Evolutionary conservation across 2,888 invertebrate genomes (phyloP).

Genomic region (Chalcosyrphus nemorum): DNA sequence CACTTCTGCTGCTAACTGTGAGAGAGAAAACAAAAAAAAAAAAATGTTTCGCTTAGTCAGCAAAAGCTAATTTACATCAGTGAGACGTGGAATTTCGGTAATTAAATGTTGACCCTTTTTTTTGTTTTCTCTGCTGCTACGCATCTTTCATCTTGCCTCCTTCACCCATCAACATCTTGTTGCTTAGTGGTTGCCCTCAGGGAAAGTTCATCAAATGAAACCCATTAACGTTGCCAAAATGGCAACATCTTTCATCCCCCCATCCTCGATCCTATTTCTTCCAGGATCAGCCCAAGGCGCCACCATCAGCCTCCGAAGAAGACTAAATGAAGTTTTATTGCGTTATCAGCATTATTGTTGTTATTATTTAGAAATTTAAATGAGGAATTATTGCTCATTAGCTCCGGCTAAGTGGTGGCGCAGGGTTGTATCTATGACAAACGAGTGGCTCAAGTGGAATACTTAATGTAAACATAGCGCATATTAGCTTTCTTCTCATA

Average conservation of each 20-base stretch:
- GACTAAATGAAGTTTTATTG: constrained; percentile 62
- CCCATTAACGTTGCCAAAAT: constrained; percentile 49
- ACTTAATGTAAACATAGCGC: constrained; percentile 32
- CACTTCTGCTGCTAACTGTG: constrained; percentile 22
- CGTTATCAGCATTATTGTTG: constrained; percentile 52
- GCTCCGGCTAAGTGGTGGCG: constrained; percentile 35
- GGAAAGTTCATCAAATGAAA: constrained; percentile 53
- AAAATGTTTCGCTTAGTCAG: constrained; percentile 52
- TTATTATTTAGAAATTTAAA: constrained; percentile 64
- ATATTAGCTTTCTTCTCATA: constrained; percentile 2
- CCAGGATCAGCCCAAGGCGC: background rate
- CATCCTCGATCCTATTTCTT: background rate
- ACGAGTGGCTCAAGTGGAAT: constrained; percentile 46
- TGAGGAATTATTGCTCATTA: constrained; percentile 67
- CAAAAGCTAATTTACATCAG: constrained; percentile 69
- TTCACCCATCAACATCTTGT: constrained; percentile 41
- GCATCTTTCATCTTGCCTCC: background rate
- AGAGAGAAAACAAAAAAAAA: background rate
- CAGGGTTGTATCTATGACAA: constrained; percentile 44
- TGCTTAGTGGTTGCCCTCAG: constrained; percentile 18
- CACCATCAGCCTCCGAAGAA: background rate
- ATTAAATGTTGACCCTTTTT: constrained; percentile 71
- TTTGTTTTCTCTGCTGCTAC: background rate
- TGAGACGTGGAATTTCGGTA: constrained; percentile 66
- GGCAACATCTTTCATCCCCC: background rate